Evolutionary conservation across 1,140 invertebrate genomes (phyloP), one percentile per base, ranked within the genome.

Genomic region (Aphelinus certus): DNA sequence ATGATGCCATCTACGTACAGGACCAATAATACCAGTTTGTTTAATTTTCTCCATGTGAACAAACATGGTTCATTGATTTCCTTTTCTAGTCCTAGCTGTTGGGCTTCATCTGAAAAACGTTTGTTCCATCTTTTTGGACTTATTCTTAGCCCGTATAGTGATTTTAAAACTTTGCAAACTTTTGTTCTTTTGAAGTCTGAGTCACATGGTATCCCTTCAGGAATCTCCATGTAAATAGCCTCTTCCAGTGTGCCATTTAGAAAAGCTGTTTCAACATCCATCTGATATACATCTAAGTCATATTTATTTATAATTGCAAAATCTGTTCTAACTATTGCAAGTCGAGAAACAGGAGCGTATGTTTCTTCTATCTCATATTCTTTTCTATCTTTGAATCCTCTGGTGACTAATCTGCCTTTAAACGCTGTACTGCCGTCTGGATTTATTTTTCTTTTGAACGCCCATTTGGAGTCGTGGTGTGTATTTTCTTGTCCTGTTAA

Each of bases 201-300:
- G 82, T 7, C 87, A 82, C 75, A 82, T 81, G 9, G 5, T 55
- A 5, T 5, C 26, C 26, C 26, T 26, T 26, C 26, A 26, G 26
- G 26, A 26, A 26, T 26, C 26, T 26, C 26, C 26, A 57, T 57
- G 49, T 70, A 57, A 57, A 9, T 70, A 5, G 56, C 68, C 46
- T 26, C 26, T 26, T 84, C 71, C 4, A 86, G 7, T 71, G 1
- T 64, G 3, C 82, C 81, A 61, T 86, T 76, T 0, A 87, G 68
- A 73, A 83, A 88, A 3, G 84, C 84, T 6, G 82, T 86, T 62
- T 78, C 80, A 0, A 86, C 80, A 75, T 87, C 86, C n/a, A 83
- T 67, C 70, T 87, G 85, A 10, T 68, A 45, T 5, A 85, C 68
- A 5, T 81, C 42, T 46, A 81, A 72, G 55, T 80, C 73, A 43